Evolutionary conservation across 2,797 vertebrate species (phyloP), one percentile per base, ranked within the genome.

Genomic region (Acanthurus leucopareius): DNA sequence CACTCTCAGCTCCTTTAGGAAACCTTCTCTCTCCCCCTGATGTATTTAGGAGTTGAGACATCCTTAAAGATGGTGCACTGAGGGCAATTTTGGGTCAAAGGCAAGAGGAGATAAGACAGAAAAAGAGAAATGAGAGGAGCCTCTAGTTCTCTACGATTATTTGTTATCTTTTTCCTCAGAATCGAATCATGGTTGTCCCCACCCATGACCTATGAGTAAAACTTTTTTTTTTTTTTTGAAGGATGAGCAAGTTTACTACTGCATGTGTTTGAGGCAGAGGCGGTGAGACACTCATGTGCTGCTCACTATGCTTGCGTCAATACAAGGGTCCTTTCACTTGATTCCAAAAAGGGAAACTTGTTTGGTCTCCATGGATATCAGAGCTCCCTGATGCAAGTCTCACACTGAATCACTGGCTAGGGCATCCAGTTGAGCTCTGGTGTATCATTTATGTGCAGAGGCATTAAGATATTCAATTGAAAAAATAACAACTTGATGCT

Each of bases 171-270:
- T 10, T 5, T 2, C 20, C 0, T 22, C 61, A 69, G 64, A 77
- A 83, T 65, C 1, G 52, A 13, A 0, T 72, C 35, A 79, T 2
- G 4, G 2, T 57, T 45, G n/a, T 75, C n/a, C 0, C 0, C 0
- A 1, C 16, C 7, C 13, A 7, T 54, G 44, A 73, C 42, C 5
- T 25, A 2, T 59, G 42, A 38, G 40, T 42, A 57, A 40, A 7
- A 44, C 40, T 32, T 32, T 32, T 32, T 32, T 32, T 5, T 5
- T 32, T 14, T 20, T 3, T 17, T 0, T 9, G 10, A 56, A 51
- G 79, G 79, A 72, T 54, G 7, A 47, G 11, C 10, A 11, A 20
- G 1, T 38, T 63, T 15, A 2, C 35, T 45, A 76, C 7, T 69
- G 0, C 48, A 32, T 25, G 5, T 52, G 51, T 17, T 14, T 19